phyloP scores from a whole-genome alignment of 1,140 invertebrate species.

The Drosophila dunni region DNA sequence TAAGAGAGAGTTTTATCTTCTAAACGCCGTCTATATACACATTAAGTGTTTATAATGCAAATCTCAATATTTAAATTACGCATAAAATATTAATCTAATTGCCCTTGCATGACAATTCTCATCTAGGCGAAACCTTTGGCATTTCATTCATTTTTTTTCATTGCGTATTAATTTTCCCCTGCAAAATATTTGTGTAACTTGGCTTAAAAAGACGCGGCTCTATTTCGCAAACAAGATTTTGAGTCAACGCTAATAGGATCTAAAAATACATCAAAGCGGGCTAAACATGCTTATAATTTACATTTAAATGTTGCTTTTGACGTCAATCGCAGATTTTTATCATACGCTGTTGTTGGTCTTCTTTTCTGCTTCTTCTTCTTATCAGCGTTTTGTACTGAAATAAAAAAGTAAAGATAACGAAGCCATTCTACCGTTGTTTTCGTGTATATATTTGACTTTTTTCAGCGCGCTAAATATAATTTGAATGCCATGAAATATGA shows the following conservation, averaged over 20 bases:
- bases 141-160: constrained; percentile 5
- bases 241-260: constrained; percentile 24
- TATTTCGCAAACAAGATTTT: constrained; percentile 19
- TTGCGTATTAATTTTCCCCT: constrained; percentile 7
- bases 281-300: constrained; percentile 50
- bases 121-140: not conserved
- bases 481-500: constrained; percentile 25
- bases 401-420: constrained; percentile 37
- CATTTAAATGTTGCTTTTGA: constrained; percentile 59
- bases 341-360: not conserved
- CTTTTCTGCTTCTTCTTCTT: constrained; percentile 16
- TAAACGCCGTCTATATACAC: no score
- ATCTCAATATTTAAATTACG: no score
- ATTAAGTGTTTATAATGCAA: no score
- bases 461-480: constrained; percentile 12
- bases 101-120: not conserved
- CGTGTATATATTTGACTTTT: not conserved
- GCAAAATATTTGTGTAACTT: constrained; percentile 17
- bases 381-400: constrained; percentile 18
- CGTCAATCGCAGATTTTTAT: constrained; percentile 59
- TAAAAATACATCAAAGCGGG: constrained; percentile 50
- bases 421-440: constrained; percentile 27
- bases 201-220: constrained; percentile 27
- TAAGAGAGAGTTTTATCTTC: no score
- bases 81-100: constrained; percentile 8